These are phyloP conservation scores for Drosophila persimilis DNA, from an alignment of 1,140 invertebrate species.

Conservation along the genomic window DNA sequence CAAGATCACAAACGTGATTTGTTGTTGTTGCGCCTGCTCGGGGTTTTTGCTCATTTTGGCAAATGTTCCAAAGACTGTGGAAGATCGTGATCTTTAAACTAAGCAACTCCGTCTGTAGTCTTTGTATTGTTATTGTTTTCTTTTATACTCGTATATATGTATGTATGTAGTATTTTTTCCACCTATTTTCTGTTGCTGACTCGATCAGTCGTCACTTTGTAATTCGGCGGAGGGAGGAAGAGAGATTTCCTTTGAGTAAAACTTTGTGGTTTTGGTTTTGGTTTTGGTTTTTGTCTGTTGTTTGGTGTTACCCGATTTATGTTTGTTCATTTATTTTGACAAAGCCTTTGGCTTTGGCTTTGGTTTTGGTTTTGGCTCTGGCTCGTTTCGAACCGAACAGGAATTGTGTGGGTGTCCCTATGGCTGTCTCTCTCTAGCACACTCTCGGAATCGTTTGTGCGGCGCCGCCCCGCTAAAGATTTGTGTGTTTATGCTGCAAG, in stretches of 20 bases:
- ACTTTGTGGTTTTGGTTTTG: conserved; percentile 13
- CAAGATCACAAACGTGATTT: conserved; percentile 80
- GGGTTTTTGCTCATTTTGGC: conserved; percentile 67
- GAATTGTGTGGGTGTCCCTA: conserved; percentile 48
- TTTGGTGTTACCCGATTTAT: conserved; percentile 62
- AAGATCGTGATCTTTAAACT: conserved; percentile 79
- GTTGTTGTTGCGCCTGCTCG: conserved; percentile 46
- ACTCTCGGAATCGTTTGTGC: conserved; percentile 35
- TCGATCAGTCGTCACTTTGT: conserved; percentile 75
- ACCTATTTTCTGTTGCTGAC: conserved; percentile 45
- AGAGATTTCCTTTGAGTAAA: conserved; percentile 31
- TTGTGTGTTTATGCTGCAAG: conserved; percentile 43
- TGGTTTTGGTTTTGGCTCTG: conserved; percentile 12
- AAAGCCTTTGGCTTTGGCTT: conserved; percentile 35
- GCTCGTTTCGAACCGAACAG: not conserved
- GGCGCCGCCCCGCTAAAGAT: conserved; percentile 49
- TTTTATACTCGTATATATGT: not conserved
- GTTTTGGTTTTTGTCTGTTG: conserved; percentile 12
- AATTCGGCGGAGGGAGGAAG: not conserved
- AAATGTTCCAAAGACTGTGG: conserved; percentile 58
- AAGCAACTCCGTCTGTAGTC: conserved; percentile 52
- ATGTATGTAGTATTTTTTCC: conserved; percentile 5
- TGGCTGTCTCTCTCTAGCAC: conserved; percentile 6
- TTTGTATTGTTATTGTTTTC: conserved; percentile 32
- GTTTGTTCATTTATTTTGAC: conserved; percentile 73